These are phyloP conservation scores for Trichomycterus rosablanca DNA, from an alignment of 2,113 vertebrate species.

Conservation along the genomic window DNA sequence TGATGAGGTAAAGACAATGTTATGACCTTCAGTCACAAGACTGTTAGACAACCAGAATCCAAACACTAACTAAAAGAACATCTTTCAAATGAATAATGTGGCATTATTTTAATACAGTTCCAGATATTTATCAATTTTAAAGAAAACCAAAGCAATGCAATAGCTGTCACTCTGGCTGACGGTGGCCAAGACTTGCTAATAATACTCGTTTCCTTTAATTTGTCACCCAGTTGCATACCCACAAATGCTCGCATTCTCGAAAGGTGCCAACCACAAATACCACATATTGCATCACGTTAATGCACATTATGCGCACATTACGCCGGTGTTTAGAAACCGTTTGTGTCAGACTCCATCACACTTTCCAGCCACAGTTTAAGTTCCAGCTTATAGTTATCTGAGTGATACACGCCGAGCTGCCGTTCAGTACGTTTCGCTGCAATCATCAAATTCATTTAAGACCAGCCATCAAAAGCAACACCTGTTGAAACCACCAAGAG, in stretches of 20 bases:
- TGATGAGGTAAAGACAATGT: no score
- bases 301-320: background rate
- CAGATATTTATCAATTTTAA: no score
- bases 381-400: conserved; percentile 46
- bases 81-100: no score
- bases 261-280: background rate
- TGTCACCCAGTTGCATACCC: no score
- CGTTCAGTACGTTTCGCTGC: conserved; percentile 38
- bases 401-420: conserved; percentile 50
- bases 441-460: conserved; percentile 54
- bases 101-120: no score
- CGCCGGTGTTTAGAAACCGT: conserved; percentile 45
- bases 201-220: no score
- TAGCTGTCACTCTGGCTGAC: no score
- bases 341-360: conserved; percentile 44
- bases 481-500: conserved; percentile 66
- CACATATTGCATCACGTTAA: conserved; percentile 9
- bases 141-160: no score
- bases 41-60: no score
- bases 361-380: conserved; percentile 43
- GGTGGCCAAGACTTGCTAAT: no score
- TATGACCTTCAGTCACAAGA: no score
- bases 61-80: no score
- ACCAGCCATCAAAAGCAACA: conserved; percentile 50
- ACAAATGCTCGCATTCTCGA: background rate